A percentile compares a stretch with the other conserved stretches of the same genome.
These are phyloP conservation scores for Harlomillsia oculata DNA, from an alignment of 1,140 invertebrate genomes.

Conservation along the genomic window DNA sequence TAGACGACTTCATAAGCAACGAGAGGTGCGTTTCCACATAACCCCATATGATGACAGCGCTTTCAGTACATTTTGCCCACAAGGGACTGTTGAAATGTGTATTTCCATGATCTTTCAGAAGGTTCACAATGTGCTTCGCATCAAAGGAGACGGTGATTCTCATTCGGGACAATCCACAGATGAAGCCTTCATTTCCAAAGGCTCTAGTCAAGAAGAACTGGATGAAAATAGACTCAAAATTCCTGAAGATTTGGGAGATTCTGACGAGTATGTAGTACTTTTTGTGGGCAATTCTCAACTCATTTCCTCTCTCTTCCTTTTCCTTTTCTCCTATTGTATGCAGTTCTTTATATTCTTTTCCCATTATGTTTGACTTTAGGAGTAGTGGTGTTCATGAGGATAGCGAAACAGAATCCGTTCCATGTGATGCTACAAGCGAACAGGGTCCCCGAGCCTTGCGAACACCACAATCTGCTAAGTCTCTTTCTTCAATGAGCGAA, in stretches of 20 bases:
- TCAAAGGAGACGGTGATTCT: conserved; percentile 30
- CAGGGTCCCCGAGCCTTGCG: not conserved
- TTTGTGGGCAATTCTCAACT: too few species aligned
- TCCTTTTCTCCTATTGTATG: too few species aligned
- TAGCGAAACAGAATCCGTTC: conserved; percentile 39
- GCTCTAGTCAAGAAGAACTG: conserved; percentile 50
- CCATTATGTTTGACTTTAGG: too few species aligned
- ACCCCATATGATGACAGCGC: too few species aligned
- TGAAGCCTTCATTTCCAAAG: conserved; percentile 47
- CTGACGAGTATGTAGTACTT: too few species aligned
- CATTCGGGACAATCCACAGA: conserved; percentile 40
- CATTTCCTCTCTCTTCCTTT: too few species aligned
- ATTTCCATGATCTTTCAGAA: conserved; percentile 11
- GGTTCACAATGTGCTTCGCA: conserved; percentile 18
- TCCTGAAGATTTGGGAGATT: conserved; percentile 36
- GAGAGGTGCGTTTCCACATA: conserved; percentile 12
- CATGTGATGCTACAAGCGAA: conserved; percentile 11
- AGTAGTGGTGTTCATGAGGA: conserved; percentile 52
- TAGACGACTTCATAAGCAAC: conserved; percentile 22
- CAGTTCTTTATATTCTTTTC: too few species aligned
- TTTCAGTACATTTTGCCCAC: too few species aligned
- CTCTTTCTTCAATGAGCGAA: conserved; percentile 18
- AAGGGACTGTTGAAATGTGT: too few species aligned
- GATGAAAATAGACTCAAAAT: conserved; percentile 37
- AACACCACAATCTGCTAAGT: not conserved